Percentiles rank a stretch among this genome's conserved stretches.
These are phyloP conservation scores for Carlito syrichta DNA, from an alignment of 2,113 vertebrate species.

Conservation along the genomic window DNA sequence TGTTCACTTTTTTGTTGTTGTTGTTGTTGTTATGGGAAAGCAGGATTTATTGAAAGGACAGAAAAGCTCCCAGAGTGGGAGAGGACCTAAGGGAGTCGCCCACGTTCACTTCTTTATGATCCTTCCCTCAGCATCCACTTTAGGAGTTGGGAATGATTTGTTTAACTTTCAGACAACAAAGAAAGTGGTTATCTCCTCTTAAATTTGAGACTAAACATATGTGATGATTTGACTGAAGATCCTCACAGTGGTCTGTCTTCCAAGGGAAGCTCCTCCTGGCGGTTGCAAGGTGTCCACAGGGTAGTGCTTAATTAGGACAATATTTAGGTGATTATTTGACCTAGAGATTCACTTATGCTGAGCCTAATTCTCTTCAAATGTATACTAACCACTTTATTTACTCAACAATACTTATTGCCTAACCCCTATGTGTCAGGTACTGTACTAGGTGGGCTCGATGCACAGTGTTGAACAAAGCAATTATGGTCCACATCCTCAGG, in stretches of 20 bases:
- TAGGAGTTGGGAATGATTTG: background rate
- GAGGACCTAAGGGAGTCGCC: too few species aligned
- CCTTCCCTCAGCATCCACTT: background rate
- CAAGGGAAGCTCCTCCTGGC: background rate
- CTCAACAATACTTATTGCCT: background rate
- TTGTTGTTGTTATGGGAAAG: too few species aligned
- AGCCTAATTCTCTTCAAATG: background rate
- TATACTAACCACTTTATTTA: background rate
- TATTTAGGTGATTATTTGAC: background rate
- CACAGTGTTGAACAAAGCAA: background rate
- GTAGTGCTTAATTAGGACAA: background rate
- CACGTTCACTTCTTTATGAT: background rate
- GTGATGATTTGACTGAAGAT: background rate
- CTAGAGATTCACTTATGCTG: background rate
- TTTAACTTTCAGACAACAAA: background rate
- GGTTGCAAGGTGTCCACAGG: background rate
- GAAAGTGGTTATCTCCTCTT: background rate
- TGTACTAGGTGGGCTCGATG: background rate
- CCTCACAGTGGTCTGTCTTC: background rate
- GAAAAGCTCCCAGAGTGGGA: too few species aligned
- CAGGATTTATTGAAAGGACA: too few species aligned
- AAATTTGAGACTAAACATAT: background rate
- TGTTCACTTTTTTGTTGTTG: rapidly evolving
- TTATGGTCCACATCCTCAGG: background rate
- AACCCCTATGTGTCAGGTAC: background rate